Evolutionary conservation across 2,797 vertebrate genomes (phyloP), one percentile per base, ranked within the genome.

Genomic region (Sphenopsis melanotis): DNA sequence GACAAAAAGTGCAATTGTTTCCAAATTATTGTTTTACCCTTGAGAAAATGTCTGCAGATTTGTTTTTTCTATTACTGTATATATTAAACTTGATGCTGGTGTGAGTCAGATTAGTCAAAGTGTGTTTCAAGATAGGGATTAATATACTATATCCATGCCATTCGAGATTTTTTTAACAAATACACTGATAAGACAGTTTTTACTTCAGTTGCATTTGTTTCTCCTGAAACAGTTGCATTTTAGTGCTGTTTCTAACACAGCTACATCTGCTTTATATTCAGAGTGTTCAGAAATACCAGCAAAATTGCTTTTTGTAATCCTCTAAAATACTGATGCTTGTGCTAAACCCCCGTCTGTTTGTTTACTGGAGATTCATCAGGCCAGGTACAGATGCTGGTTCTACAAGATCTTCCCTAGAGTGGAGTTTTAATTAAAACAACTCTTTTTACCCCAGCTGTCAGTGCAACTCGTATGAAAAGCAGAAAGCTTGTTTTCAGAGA

Each of bases 401-500:
- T 79, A 81, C 86, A 89, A 85, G 66, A 91, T 89, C 83, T 95
- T 95, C 93, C 88, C 93, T 78, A 78, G 82, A 96, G 95, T 87
- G 81, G 87, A 91, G 82, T 95, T 96, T 96, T 96, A 96, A 97
- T 97, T 96, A 95, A 93, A 96, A 94, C 74, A 96, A 92, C 87
- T 91, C 71, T 91, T 89, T 96, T 90, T 94, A 93, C 65, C 63
- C 74, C 94, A 93, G 91, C 91, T 96, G 91, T 93, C 91, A 93
- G 41, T 82, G 55, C 49, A 78, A 68, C 50, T 34, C 50, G 12
- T 71, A 65, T 85, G 83, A 94, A 95, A 94, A 74, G 37, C 68
- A 89, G 71, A 66, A 91, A 94, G 41, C 61, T 89, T 95, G 80
- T 47, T 84, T 78, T 88, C 14, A 80, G 83, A 52, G 42, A 70